Evolutionary conservation across 1,140 invertebrate genomes (phyloP), one percentile per base, ranked within the genome.

Genomic region (Magallana ariakensis): DNA sequence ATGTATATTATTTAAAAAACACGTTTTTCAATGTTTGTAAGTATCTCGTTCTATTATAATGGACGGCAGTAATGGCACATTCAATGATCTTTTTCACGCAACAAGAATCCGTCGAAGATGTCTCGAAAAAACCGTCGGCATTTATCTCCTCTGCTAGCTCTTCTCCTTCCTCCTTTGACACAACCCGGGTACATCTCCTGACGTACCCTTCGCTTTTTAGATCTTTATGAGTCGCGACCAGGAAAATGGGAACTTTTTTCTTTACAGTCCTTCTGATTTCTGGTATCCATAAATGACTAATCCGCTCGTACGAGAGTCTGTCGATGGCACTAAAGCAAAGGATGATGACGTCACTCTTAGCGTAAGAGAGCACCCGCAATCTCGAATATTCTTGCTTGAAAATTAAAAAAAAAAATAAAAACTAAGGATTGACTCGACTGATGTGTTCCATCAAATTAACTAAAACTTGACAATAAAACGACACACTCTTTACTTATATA

Each of bases 311-410:
- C 5, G 87, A 88, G 13, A 80, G 62, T 80, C 87, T 86, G 70
- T 88, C 87, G 11, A 83, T 88, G 15, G 70, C 87, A 62, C 66
- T 86, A 53, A 86, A 88, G 54, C 87, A 88, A 53, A 88, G 22
- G 33, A 86, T 82, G 33, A 86, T 86, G 16, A 88, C 85, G 33
- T 88, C 85, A 80, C 85, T 88, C 57, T 86, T 85, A 80, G 84
- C 86, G 82, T 88, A 88, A 8, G 85, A 80, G 66, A 88, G 84
- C 19, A 70, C 46, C 22, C 87, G 80, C 56, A 88, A 66, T 10
- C 82, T 75, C 22, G 57, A 80, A 33, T 86, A 83, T 26, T 88
- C 87, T 60, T 83, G 66, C 85, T 88, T 46, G 16, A 88, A 88
- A 53, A 46, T 53, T 8, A 88, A 85, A 83, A 75, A 26, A 70